These are phyloP conservation scores for Eledona agricola DNA, from an alignment of 2,888 invertebrate genomes.

Conservation along the genomic window DNA sequence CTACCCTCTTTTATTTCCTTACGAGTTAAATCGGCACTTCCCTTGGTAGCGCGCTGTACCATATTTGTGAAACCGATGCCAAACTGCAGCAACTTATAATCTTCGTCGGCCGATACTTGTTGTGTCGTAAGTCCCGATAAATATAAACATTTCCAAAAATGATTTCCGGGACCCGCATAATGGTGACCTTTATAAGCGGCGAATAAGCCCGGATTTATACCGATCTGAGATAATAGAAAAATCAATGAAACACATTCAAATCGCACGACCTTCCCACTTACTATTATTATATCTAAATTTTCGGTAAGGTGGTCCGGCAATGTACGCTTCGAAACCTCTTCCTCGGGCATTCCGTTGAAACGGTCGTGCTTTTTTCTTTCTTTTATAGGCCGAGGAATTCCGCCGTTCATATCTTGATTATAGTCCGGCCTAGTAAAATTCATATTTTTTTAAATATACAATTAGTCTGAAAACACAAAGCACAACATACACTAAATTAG, in stretches of 20 bases:
- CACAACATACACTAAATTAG: conserved; percentile 21
- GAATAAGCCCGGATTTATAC: conserved; percentile 96
- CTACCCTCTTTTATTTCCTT: conserved; percentile 95
- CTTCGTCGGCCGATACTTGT: conserved; percentile 96
- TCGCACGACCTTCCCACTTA: conserved; percentile 67
- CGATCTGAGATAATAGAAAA: conserved; percentile 75
- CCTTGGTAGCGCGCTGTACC: conserved; percentile 94
- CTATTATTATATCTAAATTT: conserved; percentile 97
- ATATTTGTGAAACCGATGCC: conserved; percentile 99
- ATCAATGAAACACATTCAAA: conserved; percentile 5
- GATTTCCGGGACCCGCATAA: conserved; percentile 98
- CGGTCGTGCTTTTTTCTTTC: conserved; percentile 94
- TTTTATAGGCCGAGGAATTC: conserved; percentile 71
- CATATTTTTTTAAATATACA: conserved; percentile 20
- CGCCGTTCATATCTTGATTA: conserved; percentile 64
- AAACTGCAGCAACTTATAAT: conserved; percentile 89
- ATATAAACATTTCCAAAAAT: conserved; percentile 98
- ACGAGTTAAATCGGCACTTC: conserved; percentile 92
- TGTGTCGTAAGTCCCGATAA: conserved; percentile 93
- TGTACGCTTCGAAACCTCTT: conserved; percentile 92
- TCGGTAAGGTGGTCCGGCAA: conserved; percentile 93
- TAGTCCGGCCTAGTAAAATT: conserved; percentile 52
- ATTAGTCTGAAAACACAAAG: conserved; percentile 31
- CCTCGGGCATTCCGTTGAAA: conserved; percentile 96
- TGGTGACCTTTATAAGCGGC: conserved; percentile 98